Evolutionary conservation across 37 sponge, comb jelly and placozoan species (phyloP), one percentile per base, ranked within the genome.

Genomic region (Oopsacas minuta): DNA sequence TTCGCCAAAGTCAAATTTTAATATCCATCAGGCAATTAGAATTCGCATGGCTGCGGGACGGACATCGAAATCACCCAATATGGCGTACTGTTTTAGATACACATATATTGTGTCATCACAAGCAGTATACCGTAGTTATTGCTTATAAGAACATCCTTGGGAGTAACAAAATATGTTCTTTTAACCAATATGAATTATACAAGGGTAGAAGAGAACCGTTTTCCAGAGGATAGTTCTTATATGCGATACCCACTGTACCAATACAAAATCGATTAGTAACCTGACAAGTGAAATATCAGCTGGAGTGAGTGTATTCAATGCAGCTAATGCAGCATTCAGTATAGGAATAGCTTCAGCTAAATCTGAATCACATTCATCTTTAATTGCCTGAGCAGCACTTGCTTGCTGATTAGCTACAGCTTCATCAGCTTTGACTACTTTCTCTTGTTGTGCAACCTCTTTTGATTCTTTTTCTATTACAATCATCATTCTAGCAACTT

Each of bases 291-390:
- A 61, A 61, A 61, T 61, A 61, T 61, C 90, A 38, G 84, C 83
- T 25, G 91, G 81, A 23, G 93, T 97, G 36, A 97, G 91, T 0
- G 98, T 97, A 86, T 97, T 91, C 35, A 97, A 88, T 52, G 98
- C 98, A 83, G 89, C 85, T 1, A 97, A 87, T 25, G 98, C 98
- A 52, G 98, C 83, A 39, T 97, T 91, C 39, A 97, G 88, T 36
- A 97, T 91, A 37, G 98, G 98, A 22, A 97, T 90, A 37, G 98
- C 98, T 52, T 87, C 93, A 22, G 98, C 94, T 37, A 97, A 86
- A 83, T 97, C 98, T 83, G 94, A 90, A 83, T 97, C 98, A 85
- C 98, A 97, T 86, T 97, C 98, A 36, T 97, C 94, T 84, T 97
- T 97, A 85, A 97, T 97, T 81, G 93, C 94, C 81, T 94, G 89